These are phyloP conservation scores for Euglossa dilemma DNA, from an alignment of 1,140 invertebrate species.

Conservation along the genomic window DNA sequence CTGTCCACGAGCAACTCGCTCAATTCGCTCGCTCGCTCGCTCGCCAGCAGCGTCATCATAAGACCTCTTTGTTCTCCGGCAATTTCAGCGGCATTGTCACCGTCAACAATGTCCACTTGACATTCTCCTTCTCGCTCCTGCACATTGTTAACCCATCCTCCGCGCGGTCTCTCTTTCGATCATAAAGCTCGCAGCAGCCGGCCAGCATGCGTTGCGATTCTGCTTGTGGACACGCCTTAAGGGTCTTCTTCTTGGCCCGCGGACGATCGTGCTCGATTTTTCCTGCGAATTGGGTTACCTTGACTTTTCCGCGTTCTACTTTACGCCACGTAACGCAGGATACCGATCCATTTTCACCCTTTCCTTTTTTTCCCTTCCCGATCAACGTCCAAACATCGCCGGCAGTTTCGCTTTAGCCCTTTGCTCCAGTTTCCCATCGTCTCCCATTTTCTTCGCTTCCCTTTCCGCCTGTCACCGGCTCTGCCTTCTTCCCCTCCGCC, in stretches of 20 bases:
- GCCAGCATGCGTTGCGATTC: constrained; percentile 59
- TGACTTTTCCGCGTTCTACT: not conserved
- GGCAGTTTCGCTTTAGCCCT: constrained; percentile 7
- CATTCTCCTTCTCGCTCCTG: constrained; percentile 79
- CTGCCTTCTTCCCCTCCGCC: constrained; percentile 38
- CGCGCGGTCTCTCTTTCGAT: constrained; percentile 77
- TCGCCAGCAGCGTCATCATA: constrained; percentile 81
- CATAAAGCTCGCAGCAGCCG: constrained; percentile 79
- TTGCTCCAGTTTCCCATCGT: not conserved
- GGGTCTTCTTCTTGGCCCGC: constrained; percentile 41
- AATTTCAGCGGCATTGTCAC: constrained; percentile 83
- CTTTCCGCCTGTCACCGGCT: constrained; percentile 16
- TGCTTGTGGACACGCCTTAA: constrained; percentile 62
- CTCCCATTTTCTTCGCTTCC: not conserved
- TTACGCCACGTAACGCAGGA: not conserved
- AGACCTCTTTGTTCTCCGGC: constrained; percentile 83
- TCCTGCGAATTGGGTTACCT: constrained; percentile 32
- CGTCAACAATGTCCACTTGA: constrained; percentile 83
- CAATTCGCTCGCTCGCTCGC: constrained; percentile 76
- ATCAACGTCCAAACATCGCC: too few species aligned
- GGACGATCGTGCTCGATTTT: constrained; percentile 52
- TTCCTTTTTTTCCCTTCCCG: too few species aligned
- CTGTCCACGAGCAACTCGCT: constrained; percentile 71
- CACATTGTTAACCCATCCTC: constrained; percentile 75
- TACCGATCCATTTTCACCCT: not conserved